Evolutionary conservation across 2,888 invertebrate genomes (phyloP), one percentile per base, ranked within the genome.

Genomic region (Parnassius glacialis): DNA sequence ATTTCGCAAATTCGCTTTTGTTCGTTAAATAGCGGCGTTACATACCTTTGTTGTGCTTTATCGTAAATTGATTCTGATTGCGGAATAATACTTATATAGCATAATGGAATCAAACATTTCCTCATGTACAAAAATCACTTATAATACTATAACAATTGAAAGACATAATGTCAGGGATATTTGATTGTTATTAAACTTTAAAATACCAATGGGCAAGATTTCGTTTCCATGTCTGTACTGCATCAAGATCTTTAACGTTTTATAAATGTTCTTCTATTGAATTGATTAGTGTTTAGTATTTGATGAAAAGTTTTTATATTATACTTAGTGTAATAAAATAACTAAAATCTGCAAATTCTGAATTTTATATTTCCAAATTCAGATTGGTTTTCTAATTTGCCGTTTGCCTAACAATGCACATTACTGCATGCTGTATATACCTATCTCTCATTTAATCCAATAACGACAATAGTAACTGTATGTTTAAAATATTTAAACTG

Each of bases 1-100:
- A 72, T 85, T 85, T 81, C 83, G 80, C 75, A 81, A 85, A 76
- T 72, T 69, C 68, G 74, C 74, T 75, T 78, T 77, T 76, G 72
- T 74, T 71, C 74, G 76, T 74, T 75, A 76, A 74, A 78, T 75
- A 74, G 73, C 73, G 75, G 74, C 72, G 71, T 71, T 75, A 68
- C 58, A 65, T 59, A 62, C 65, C 70, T 77, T 75, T 72, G 66
- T 68, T 68, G 63, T 34, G 63, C 55, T 59, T 63, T 63, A 72
- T 70, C 69, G 66, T 62, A 62, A 68, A 77, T 77, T 74, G 74
- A 77, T 74, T 72, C 67, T 64, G 65, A 70, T 79, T 75, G 66
- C 59, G 71, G 70, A 74, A 77, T 67, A 63, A 61, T 67, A 59
- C 58, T 71, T 47, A 52, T 58, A 44, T 53, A 11, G 51, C 45